Evolutionary conservation across 92 coral and sea anemone species (phyloP), one percentile per base, ranked within the genome.

Genomic region (Palythoa heliodiscus): DNA sequence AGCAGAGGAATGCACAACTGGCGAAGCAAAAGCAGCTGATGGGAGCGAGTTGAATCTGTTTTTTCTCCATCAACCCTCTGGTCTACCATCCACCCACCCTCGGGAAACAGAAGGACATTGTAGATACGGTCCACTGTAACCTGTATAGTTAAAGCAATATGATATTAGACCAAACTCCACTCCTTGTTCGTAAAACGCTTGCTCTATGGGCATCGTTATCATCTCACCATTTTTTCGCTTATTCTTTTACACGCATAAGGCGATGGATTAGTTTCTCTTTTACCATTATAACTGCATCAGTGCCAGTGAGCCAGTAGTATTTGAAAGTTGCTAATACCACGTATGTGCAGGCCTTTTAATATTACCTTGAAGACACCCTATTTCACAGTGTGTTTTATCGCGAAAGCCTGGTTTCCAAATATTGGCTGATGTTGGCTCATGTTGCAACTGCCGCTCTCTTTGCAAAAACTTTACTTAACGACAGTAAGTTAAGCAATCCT

Each of bases 11-110:
- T 87, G 82, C 99, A 96, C 71, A 96, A 78, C 78, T 96, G 98
- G 53, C 99, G 90, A 12, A 96, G 93, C 60, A 96, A 88, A n/a
- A 86, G 88, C 14, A 96, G 84, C 81, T 96, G 99, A 57, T 92
- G 98, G 50, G 82, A 4, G 73, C 98, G 97, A 66, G 73, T 89
- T 22, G 92, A 75, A 75, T 94, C 98, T 10, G 70, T 22, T 3
- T 83, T 85, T 24, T 89, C 95, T 8, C 53, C 83, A 25, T 77
- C 70, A 38, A 71, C 9, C 83, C 91, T 75, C 57, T 94, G 95
- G 78, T 96, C 99, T 4, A 96, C 88, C 98, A 96, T 96, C 99
- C 99, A 96, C 7, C 99, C 99, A 43, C 98, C 98, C 75, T 93
- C 97, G 71, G 98, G 98, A 70, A 96, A 96, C 70, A 96, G 77